Evolutionary conservation across 2,113 vertebrate genomes (phyloP).

Genomic region (Rhizomys pruinosus): DNA sequence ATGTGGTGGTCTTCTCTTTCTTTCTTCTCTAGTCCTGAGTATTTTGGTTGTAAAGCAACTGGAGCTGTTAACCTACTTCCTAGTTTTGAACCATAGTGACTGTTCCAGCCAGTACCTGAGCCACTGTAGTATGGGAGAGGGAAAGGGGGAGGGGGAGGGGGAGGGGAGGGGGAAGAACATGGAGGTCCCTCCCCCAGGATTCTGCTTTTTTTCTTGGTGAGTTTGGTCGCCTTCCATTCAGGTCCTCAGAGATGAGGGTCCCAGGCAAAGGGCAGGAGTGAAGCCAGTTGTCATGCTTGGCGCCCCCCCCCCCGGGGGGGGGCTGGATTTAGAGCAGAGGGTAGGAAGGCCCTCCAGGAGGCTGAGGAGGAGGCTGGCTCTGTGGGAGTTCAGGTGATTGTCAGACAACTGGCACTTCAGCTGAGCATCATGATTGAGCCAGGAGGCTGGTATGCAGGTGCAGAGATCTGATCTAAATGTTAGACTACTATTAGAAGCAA

Average conservation of each 20-base stretch:
- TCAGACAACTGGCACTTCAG: not conserved
- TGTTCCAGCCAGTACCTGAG: not conserved
- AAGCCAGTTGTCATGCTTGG: not conserved
- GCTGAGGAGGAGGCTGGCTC: not conserved
- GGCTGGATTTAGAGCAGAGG: not conserved
- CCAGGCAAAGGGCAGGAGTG: not conserved
- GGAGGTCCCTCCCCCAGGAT: not conserved
- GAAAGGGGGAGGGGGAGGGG: no score
- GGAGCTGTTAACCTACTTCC: not conserved
- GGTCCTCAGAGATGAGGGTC: not conserved
- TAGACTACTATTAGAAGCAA: not conserved
- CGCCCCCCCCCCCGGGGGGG: not conserved
- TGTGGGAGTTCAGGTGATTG: not conserved
- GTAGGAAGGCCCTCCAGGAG: not conserved
- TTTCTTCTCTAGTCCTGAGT: not conserved
- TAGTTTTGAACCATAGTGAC: not conserved
- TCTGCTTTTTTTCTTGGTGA: not conserved
- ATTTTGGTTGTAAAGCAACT: not conserved
- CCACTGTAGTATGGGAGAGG: no score
- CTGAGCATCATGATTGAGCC: conserved; percentile 2
- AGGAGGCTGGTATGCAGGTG: not conserved
- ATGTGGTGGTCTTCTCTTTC: not conserved
- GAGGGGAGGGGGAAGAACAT: no score
- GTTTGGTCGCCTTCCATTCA: not conserved
- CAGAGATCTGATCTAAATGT: not conserved